phyloP scores from a whole-genome alignment of 2,113 vertebrate genomes.

The Silurus asotus region DNA sequence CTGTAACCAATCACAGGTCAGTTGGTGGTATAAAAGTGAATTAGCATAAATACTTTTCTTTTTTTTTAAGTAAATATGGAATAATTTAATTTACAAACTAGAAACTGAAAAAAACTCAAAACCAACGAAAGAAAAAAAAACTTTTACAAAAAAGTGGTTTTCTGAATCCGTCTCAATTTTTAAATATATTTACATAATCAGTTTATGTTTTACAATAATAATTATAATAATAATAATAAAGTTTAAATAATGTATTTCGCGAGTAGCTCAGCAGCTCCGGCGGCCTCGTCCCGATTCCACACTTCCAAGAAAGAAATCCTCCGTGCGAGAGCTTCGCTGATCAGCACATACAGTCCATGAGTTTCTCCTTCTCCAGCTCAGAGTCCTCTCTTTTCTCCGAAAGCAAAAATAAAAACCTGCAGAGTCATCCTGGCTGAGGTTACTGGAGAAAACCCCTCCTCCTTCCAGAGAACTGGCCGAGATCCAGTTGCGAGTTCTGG shows the following conservation, averaged over 20 bases:
- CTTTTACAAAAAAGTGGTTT: conserved; percentile 62
- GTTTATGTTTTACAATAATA: neutral
- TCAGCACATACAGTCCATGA: conserved; percentile 34
- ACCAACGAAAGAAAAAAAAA: conserved; percentile 52
- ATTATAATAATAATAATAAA: conserved; percentile 34
- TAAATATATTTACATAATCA: conserved; percentile 46
- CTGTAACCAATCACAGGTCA: conserved; percentile 51
- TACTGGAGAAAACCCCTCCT: conserved; percentile 47
- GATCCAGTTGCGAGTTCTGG: conserved; percentile 43
- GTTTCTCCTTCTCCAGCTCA: conserved; percentile 41
- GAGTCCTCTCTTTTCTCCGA: neutral
- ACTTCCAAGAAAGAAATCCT: conserved; percentile 14
- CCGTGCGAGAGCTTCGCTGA: neutral
- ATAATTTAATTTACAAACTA: conserved; percentile 69
- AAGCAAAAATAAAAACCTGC: conserved; percentile 53
- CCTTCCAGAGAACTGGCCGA: conserved; percentile 33
- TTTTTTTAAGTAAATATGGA: conserved; percentile 65
- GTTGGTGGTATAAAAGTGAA: conserved; percentile 56
- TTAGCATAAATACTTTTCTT: conserved; percentile 72
- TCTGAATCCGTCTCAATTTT: conserved; percentile 69
- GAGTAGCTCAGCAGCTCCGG: neutral
- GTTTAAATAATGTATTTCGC: conserved; percentile 12
- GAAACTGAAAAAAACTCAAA: conserved; percentile 60
- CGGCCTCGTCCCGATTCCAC: neutral
- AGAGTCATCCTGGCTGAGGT: conserved; percentile 41